Base-by-base conservation (phyloP, 2,113 vertebrate genomes). In the Corythornis madagascariensis region DNA sequence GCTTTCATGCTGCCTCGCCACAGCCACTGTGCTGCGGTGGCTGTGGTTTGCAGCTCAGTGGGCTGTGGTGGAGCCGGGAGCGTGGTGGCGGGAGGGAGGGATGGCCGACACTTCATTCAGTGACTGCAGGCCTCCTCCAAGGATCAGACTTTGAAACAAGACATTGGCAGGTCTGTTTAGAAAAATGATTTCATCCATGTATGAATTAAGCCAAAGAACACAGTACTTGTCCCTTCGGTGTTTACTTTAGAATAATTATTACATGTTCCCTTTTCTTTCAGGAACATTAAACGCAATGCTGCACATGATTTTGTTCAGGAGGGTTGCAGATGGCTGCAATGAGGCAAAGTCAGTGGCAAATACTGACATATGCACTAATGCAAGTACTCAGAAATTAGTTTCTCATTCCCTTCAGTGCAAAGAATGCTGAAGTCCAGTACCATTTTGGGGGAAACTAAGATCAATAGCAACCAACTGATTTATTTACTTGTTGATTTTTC, bases 241-340 rank as follows among this genome's bases (percentile, higher is more conserved):
- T 98, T 98, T 98, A 97, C 97, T 98, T 98, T 98, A 94, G 98
- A 98, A 97, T 97, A 96, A 88, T 97, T 97, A 98, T 97, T 97
- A 94, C 95, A 95, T 96, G 97, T 97, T 98, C 97, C 89, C 94
- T 96, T 94, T 97, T 97, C 96, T 97, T 97, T 97, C 92, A 96
- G 92, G 97, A 97, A 97, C 96, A 97, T 97, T 96, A 96, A 98
- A 97, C 96, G 95, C 81, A 83, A 95, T 96, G 96, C 93, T 97
- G 94, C 92, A 72, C 93, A 88, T 96, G 95, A 97, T 93, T 97
- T 95, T 93, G n/a, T 92, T 95, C 78, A 56, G 83, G 88, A 95
- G 63, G 76, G 61, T 40, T 88, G 76, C 95, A 95, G 93, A 96
- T 91, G 89, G 85, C 83, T 87, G 89, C 1, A 3, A 72, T 52